Percentiles rank a stretch among this genome's conserved stretches.
These are phyloP conservation scores for Lucifuga dentata DNA, from an alignment of 2,113 vertebrate species.

Conservation along the genomic window DNA sequence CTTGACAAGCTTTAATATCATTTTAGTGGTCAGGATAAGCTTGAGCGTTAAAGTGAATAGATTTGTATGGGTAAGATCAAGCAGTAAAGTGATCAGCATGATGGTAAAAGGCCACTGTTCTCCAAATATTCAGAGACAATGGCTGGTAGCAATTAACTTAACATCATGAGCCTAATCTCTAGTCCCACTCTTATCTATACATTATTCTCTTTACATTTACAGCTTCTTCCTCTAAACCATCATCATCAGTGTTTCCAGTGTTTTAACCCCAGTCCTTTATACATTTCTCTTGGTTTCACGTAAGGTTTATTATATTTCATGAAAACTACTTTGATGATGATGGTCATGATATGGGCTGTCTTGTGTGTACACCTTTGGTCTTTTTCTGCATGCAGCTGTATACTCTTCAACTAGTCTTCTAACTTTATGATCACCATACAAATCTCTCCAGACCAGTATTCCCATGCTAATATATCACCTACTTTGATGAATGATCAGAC, in stretches of 20 bases:
- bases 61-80: conserved; percentile 27
- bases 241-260: conserved; percentile 10
- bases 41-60: conserved; percentile 23
- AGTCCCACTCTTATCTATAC: conserved; percentile 23
- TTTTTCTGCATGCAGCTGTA: too few species aligned
- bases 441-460: too few species aligned
- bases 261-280: not conserved
- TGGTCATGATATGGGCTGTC: too few species aligned
- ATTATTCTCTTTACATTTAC: too few species aligned
- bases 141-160: conserved; percentile 42
- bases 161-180: conserved; percentile 22
- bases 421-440: too few species aligned
- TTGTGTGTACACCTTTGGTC: too few species aligned
- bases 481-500: too few species aligned
- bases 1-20: conserved; percentile 1
- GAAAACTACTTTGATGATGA: too few species aligned
- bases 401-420: too few species aligned
- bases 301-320: too few species aligned
- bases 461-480: too few species aligned
- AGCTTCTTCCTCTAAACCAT: too few species aligned
- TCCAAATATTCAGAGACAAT: conserved; percentile 30
- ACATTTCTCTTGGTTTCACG: not conserved
- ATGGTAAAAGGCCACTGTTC: conserved; percentile 43
- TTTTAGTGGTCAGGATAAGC: not conserved
- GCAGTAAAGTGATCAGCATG: conserved; percentile 50